phyloP scores from a whole-genome alignment of 2,888 invertebrate species.

The Leuctra nigra region DNA sequence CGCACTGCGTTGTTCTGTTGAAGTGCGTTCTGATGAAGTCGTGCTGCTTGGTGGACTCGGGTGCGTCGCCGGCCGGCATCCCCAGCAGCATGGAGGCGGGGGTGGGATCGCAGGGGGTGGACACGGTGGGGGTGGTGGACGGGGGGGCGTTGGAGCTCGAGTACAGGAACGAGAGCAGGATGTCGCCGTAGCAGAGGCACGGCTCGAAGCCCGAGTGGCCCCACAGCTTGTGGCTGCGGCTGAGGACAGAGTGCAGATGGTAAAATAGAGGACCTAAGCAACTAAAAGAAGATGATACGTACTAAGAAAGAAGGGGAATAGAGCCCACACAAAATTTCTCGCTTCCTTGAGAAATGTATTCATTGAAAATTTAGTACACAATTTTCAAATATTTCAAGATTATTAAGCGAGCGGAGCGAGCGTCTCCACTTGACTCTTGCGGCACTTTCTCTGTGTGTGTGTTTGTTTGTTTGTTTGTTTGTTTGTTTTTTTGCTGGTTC shows the following conservation, averaged over 20 bases:
- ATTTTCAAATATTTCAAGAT: too few relatives aligned
- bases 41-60: conserved; percentile 42
- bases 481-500: too few relatives aligned
- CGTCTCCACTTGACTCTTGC: too few relatives aligned
- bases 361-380: too few relatives aligned
- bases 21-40: conserved; percentile 86
- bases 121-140: conserved; percentile 31
- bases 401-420: too few relatives aligned
- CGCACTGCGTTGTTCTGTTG: conserved; percentile 82
- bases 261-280: too few relatives aligned
- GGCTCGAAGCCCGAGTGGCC: conserved; percentile 86
- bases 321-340: too few relatives aligned
- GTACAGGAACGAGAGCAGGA: conserved; percentile 69
- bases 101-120: conserved; percentile 21
- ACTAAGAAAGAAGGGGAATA: too few relatives aligned
- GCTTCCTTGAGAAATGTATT: too few relatives aligned
- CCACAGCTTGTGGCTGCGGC: conserved; percentile 59
- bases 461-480: too few relatives aligned
- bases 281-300: too few relatives aligned
- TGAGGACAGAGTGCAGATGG: conserved; percentile 37
- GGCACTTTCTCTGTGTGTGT: too few relatives aligned
- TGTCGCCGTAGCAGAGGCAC: conserved; percentile 85
- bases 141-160: conserved; percentile 16
- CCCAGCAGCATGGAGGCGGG: conserved; percentile 18
- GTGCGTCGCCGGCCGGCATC: conserved; percentile 15